These are phyloP conservation scores for Maccullochella peelii DNA, from an alignment of 2,113 vertebrate species.

Conservation along the genomic window DNA sequence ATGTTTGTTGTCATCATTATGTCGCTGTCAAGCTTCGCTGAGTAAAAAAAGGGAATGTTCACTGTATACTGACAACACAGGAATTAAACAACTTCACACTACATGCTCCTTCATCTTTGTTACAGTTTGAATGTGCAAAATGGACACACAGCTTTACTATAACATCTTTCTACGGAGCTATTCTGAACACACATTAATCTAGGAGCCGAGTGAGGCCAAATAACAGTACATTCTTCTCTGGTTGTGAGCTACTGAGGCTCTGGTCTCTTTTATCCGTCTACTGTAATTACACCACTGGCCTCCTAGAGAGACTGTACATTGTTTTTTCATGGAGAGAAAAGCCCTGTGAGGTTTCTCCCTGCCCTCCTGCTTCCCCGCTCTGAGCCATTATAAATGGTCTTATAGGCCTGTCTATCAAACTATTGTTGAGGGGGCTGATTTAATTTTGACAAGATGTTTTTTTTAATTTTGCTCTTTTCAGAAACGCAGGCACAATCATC, in stretches of 20 bases:
- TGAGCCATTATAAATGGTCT: conserved; percentile 39
- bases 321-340: conserved; percentile 49
- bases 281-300: conserved; percentile 51
- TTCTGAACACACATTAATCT: conserved; percentile 6
- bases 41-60: conserved; percentile 1
- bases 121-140: background rate
- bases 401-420: conserved; percentile 60
- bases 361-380: conserved; percentile 7
- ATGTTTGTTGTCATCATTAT: background rate
- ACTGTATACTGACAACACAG: background rate
- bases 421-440: conserved; percentile 63
- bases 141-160: background rate
- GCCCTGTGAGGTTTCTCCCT: conserved; percentile 13
- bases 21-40: background rate
- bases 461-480: conserved; percentile 24
- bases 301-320: conserved; percentile 35
- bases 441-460: conserved; percentile 60
- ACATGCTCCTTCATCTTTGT: background rate
- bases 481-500: conserved; percentile 45
- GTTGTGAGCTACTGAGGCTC: conserved; percentile 2
- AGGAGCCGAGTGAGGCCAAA: conserved; percentile 3
- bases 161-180: background rate
- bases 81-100: background rate
- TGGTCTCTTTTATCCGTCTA: conserved; percentile 32
- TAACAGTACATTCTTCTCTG: conserved; percentile 13